Evolutionary conservation across 1,140 invertebrate genomes (phyloP), one percentile per base, ranked within the genome.

Genomic region (Drosophila sproati): DNA sequence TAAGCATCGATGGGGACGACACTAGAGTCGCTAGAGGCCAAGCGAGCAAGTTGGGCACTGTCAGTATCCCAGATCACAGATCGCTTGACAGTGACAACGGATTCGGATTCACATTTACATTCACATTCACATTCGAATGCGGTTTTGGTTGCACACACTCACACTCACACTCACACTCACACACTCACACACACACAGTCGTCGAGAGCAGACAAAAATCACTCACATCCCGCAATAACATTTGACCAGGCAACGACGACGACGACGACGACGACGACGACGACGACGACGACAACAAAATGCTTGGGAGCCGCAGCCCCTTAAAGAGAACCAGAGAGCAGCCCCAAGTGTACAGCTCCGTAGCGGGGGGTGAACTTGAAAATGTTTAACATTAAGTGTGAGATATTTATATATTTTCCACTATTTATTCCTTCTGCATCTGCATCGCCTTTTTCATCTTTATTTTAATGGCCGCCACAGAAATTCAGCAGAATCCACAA

Each of bases 281-380:
- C 43, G 34, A 28, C 48, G n/a, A n/a, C 41, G 10, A 28, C 43
- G 34, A 28, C 47, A 10, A 34, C 51, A 35, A 63, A 29, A 34
- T n/a, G 12, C 35, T 41, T 31, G 34, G 20, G 29, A 56, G 43
- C 32, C 5, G 12, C 34, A 29, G 29, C 48, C 20, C 45, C 45
- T 45, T 4, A 1, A 12, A 12, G 2, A 12, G 32, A 4, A 3
- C 0, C 28, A 32, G 31, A 55, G 72, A 67, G 39, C 71, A 47
- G 59, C 64, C 62, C 50, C 51, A 72, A 63, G 67, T 32, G 32
- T 31, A 6, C 5, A 1, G 28, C 20, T 29, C 55, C 83, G 34
- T 74, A 80, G 83, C 85, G 59, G 83, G 83, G 85, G 83, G 83
- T 88, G 85, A 89, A 89, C 83, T 88, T 88, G 83, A 88, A 88